These are phyloP conservation scores for Gobio occitaniae DNA, from an alignment of 2,797 vertebrate genomes.

Conservation along the genomic window DNA sequence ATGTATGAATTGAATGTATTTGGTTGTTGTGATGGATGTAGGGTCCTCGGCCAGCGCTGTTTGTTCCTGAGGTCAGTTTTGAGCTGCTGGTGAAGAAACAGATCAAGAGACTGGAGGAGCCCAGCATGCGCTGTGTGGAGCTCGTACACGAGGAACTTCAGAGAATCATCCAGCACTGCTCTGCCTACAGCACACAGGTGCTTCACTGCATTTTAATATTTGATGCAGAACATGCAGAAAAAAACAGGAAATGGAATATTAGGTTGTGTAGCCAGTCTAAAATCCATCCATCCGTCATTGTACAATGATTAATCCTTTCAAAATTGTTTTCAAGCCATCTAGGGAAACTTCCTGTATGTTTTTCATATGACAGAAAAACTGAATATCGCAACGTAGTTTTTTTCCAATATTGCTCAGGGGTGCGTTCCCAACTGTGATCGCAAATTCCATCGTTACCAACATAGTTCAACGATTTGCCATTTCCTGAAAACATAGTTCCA, in stretches of 20 bases:
- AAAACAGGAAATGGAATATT: background rate
- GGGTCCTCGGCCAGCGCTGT: constrained; percentile 84
- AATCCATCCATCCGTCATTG: too few species aligned
- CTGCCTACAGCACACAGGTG: constrained; percentile 82
- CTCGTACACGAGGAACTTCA: constrained; percentile 87
- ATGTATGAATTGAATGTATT: background rate
- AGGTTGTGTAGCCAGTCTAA: background rate
- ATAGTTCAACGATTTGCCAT: too few species aligned
- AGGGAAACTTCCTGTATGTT: too few species aligned
- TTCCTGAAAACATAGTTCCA: too few species aligned
- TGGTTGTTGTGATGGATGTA: constrained; percentile 58
- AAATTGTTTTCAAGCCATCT: too few species aligned
- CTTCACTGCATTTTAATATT: background rate
- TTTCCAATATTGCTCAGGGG: too few species aligned
- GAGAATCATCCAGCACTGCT: constrained; percentile 87
- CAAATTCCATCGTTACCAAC: too few species aligned
- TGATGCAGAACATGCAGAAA: background rate
- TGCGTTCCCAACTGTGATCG: too few species aligned
- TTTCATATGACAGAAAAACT: too few species aligned
- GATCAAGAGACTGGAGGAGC: constrained; percentile 86
- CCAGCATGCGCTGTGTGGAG: constrained; percentile 84
- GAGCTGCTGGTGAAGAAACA: constrained; percentile 86
- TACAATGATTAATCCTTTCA: too few species aligned
- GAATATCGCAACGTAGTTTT: too few species aligned
- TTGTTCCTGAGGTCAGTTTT: constrained; percentile 85